Evolutionary conservation across 1,140 invertebrate genomes (phyloP).

Genomic region (Diachasmimorpha longicaudata): DNA sequence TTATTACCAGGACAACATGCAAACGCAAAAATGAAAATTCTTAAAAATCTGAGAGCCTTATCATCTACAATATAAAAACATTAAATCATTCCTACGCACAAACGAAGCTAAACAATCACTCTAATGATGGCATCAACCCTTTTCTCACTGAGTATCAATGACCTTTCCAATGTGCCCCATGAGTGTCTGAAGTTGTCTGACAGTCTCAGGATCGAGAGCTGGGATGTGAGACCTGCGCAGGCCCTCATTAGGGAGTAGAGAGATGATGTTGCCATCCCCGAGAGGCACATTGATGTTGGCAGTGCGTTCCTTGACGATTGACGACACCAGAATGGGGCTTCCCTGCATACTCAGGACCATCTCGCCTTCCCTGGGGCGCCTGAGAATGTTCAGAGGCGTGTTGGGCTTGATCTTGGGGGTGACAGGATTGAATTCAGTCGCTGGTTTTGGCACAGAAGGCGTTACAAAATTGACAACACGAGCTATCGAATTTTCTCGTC

Average conservation of each 20-base stretch:
- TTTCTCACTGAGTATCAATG: slow-evolving; percentile 30
- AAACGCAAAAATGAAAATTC: not conserved
- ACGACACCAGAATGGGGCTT: slow-evolving; percentile 68
- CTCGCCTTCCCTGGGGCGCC: slow-evolving; percentile 69
- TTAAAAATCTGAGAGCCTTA: too few relatives aligned
- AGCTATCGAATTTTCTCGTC: slow-evolving; percentile 1
- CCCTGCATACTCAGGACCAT: slow-evolving; percentile 72
- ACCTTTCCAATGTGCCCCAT: slow-evolving; percentile 67
- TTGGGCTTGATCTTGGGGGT: slow-evolving; percentile 65
- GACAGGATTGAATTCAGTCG: slow-evolving; percentile 32
- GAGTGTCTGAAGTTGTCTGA: slow-evolving; percentile 64
- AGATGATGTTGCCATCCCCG: slow-evolving; percentile 67
- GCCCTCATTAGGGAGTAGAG: slow-evolving; percentile 65
- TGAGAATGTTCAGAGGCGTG: slow-evolving; percentile 66
- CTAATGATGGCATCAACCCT: too few relatives aligned
- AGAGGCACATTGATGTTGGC: slow-evolving; percentile 72
- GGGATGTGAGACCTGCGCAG: slow-evolving; percentile 66
- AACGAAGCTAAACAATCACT: too few relatives aligned
- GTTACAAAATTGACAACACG: slow-evolving; percentile 38
- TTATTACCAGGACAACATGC: not conserved
- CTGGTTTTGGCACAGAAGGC: slow-evolving; percentile 34
- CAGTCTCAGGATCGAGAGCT: slow-evolving; percentile 61
- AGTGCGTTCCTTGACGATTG: slow-evolving; percentile 56
- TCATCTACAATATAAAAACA: too few relatives aligned
- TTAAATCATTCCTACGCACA: too few relatives aligned